phyloP scores from a whole-genome alignment of 1,140 invertebrate genomes.

The Lepidurus arcticus region DNA sequence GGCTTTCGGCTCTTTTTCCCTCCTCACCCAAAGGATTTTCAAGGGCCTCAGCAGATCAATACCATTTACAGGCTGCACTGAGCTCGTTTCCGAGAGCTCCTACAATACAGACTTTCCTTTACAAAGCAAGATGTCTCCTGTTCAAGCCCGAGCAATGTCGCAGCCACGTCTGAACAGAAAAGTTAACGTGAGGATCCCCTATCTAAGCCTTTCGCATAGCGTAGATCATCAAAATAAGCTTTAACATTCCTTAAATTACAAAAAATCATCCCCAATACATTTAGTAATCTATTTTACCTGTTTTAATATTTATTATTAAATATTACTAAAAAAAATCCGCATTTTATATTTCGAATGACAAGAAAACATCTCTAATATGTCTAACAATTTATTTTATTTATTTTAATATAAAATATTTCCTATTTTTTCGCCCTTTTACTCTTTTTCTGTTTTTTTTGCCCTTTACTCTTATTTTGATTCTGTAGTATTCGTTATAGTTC shows the following conservation, averaged over 20 bases:
- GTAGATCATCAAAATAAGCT: background rate
- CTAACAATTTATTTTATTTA: background rate
- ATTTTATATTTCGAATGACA: too few species aligned
- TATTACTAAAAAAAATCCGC: too few species aligned
- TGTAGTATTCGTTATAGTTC: background rate
- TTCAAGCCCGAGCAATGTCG: background rate
- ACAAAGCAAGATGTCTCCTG: background rate
- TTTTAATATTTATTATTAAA: background rate
- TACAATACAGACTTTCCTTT: background rate
- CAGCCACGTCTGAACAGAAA: background rate
- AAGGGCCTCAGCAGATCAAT: slow-evolving; percentile 11
- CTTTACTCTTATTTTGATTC: background rate
- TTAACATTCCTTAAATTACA: background rate
- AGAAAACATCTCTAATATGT: background rate
- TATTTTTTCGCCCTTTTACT: background rate
- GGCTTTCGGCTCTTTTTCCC: background rate
- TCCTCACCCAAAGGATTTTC: background rate
- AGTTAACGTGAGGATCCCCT: background rate
- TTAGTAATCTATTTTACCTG: background rate
- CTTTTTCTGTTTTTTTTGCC: too few species aligned
- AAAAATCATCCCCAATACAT: background rate
- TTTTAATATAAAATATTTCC: background rate
- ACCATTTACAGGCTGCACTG: background rate
- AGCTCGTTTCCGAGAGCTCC: background rate
- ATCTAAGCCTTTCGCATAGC: background rate